Evolutionary conservation across 2,797 vertebrate species (phyloP), one percentile per base, ranked within the genome.

Genomic region (Atherinosoma microstoma): DNA sequence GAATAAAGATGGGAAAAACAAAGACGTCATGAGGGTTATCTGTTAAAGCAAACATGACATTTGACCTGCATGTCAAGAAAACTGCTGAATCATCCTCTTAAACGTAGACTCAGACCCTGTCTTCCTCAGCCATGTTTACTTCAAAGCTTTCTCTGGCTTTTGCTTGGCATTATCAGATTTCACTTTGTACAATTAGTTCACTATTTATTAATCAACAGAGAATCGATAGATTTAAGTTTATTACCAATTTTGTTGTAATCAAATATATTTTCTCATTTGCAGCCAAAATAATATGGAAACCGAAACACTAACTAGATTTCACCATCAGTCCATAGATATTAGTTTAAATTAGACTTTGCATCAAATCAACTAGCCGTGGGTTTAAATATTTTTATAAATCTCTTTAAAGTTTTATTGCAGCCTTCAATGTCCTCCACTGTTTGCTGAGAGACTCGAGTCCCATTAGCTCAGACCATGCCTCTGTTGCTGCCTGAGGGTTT

Each of bases 401-500:
- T 18, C 42, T 12, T 32, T 49, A 49, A 32, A 0, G 45, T 47
- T 47, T 47, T 47, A n/a, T n/a, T n/a, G 45, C 45, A 47, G 45
- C 45, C 6, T 47, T 47, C 8, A 47, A 9, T n/a, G 45, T 47
- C 20, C 7, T 47, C 7, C 4, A n/a, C 6, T 38, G 27, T 60
- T 42, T 42, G 58, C 45, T 32, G 4, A 24, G 54, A 59, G 38
- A 16, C 20, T 1, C 16, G 29, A 64, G 29, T 38, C 34, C 71
- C 58, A 53, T n/a, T 47, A 42, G 57, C 32, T 12, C 36, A 18
- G 79, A 74, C 65, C 22, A 15, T 71, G 18, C 73, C 63, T 70
- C n/a, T 73, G 79, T 64, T 72, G 58, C 63, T 65, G 45, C 45
- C 53, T 70, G 38, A 59, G 57, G 73, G 76, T 58, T 35, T 47